Evolutionary conservation across 2,113 vertebrate genomes (phyloP).

Genomic region (Poeciliopsis occidentalis): DNA sequence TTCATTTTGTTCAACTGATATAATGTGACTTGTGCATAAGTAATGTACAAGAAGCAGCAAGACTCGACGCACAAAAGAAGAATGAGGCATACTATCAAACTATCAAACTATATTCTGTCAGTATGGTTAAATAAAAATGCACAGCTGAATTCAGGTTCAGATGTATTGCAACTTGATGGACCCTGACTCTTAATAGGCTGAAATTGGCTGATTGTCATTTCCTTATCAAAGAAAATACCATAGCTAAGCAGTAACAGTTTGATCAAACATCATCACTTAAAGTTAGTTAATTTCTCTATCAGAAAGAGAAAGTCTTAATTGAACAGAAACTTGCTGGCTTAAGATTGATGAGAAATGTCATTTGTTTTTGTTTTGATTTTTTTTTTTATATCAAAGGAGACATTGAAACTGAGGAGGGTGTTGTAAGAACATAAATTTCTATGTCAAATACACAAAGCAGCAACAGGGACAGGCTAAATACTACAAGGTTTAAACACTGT

Average conservation of each 20-base stretch:
- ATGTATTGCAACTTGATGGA: no score
- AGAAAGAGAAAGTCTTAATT: neutral
- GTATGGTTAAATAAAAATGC: neutral
- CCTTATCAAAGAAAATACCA: neutral
- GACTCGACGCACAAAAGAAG: neutral
- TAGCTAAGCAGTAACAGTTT: neutral
- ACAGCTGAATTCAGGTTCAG: no score
- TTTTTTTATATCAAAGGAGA: neutral
- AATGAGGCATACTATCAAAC: neutral
- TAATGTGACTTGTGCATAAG: neutral
- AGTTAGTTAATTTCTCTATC: neutral
- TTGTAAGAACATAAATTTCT: constrained; percentile 13
- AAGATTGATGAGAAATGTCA: constrained; percentile 25
- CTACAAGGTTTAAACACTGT: constrained; percentile 2
- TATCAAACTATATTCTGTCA: neutral
- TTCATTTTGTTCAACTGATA: constrained; percentile 9
- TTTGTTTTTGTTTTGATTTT: neutral
- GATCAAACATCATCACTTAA: neutral
- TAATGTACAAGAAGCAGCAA: constrained; percentile 1
- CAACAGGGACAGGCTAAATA: constrained; percentile 6
- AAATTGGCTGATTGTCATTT: neutral
- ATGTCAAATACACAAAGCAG: constrained; percentile 10
- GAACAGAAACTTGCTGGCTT: constrained; percentile 1
- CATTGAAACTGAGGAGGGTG: constrained; percentile 16
- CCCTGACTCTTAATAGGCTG: no score